phyloP scores from a whole-genome alignment of 2,113 vertebrate species.

The Hiodon tergisus region DNA sequence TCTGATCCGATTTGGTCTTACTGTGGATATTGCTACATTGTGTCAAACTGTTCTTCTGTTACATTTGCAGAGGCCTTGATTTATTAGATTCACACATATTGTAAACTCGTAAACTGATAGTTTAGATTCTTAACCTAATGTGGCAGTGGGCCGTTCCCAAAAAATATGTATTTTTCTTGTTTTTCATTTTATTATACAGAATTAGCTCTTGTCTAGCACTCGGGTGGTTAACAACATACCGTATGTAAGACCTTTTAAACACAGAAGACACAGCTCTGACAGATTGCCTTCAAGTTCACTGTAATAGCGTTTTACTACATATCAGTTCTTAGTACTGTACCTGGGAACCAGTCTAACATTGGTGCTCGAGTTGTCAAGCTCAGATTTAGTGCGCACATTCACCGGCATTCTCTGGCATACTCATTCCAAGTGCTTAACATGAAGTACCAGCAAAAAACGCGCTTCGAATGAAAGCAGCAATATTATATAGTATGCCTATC shows the following conservation, averaged over 20 bases:
- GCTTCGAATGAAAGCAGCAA: slow-evolving; percentile 1
- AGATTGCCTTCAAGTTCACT: not conserved
- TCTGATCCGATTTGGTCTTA: not conserved
- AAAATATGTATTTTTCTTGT: too few species aligned
- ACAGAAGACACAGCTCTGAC: not conserved
- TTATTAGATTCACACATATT: too few species aligned
- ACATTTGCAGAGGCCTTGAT: too few species aligned
- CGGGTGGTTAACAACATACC: too few species aligned
- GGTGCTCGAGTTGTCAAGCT: not conserved
- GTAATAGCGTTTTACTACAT: not conserved
- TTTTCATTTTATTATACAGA: too few species aligned
- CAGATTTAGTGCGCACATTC: not conserved
- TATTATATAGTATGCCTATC: not conserved
- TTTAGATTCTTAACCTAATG: too few species aligned
- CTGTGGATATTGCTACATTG: not conserved
- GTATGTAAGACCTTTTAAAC: not conserved
- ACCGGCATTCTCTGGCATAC: not conserved
- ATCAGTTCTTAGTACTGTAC: not conserved
- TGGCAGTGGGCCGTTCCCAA: too few species aligned
- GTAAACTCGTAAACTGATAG: too few species aligned
- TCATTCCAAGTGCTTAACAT: not conserved
- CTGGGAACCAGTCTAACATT: slow-evolving; percentile 6
- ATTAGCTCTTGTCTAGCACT: too few species aligned
- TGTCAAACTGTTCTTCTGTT: not conserved
- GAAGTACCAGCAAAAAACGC: not conserved